A percentile compares a stretch with the other conserved stretches of the same genome.
phyloP scores from a whole-genome alignment of 2,888 invertebrate species.

The Copidosoma aretas region DNA sequence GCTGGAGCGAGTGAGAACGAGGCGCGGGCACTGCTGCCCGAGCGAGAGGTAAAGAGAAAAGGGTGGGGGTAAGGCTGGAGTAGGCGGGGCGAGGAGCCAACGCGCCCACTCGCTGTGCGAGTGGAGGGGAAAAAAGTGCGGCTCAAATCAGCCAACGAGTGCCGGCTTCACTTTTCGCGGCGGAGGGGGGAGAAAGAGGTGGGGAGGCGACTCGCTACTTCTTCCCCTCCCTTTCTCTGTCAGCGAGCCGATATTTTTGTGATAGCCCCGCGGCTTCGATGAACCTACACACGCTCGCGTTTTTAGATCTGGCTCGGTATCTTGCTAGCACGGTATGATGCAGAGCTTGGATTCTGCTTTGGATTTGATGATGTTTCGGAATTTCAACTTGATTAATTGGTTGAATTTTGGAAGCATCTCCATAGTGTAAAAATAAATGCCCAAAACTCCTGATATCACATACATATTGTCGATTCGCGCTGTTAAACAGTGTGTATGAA shows the following conservation, averaged over 20 bases:
- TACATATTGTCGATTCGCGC: no score
- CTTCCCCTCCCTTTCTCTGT: not conserved
- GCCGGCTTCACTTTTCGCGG: conserved; percentile 21
- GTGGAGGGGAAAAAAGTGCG: conserved; percentile 54
- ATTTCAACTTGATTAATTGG: no score
- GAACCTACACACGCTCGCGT: no score
- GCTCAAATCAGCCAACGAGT: conserved; percentile 41
- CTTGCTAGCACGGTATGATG: no score
- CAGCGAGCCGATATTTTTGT: not conserved
- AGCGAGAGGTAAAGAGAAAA: conserved; percentile 6
- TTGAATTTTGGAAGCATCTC: no score
- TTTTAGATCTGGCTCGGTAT: no score
- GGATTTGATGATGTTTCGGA: no score
- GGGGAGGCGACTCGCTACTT: conserved; percentile 23
- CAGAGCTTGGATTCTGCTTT: no score
- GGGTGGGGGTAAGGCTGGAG: conserved; percentile 42
- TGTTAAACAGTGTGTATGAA: conserved; percentile 9
- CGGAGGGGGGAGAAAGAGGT: not conserved
- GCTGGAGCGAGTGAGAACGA: conserved; percentile 51
- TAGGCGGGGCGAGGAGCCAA: conserved; percentile 64
- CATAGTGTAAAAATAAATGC: no score
- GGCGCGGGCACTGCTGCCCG: not conserved
- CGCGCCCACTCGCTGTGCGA: conserved; percentile 58
- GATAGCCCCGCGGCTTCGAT: no score
- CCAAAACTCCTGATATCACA: no score